These are phyloP conservation scores for Papilio demoleus DNA, from an alignment of 2,888 invertebrate species.

Conservation along the genomic window DNA sequence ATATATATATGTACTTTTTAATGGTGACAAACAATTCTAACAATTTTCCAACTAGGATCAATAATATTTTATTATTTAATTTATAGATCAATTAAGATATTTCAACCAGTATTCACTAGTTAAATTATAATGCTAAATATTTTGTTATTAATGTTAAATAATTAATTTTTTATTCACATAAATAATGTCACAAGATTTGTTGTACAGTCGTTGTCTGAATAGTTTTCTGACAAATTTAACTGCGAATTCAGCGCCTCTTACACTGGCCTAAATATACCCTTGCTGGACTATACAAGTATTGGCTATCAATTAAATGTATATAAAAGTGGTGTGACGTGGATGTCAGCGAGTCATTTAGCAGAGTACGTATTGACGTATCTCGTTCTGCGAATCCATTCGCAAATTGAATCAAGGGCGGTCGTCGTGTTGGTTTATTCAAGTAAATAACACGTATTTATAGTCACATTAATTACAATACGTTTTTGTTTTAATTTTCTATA, in stretches of 20 bases:
- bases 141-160: too few relatives aligned
- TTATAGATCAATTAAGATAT: too few relatives aligned
- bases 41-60: background rate
- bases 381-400: constrained; percentile 47
- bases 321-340: constrained; percentile 20
- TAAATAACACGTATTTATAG: constrained; percentile 32
- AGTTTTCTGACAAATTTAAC: too few relatives aligned
- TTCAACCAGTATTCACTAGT: too few relatives aligned
- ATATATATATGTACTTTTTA: background rate
- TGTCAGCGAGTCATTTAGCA: constrained; percentile 32
- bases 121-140: too few relatives aligned
- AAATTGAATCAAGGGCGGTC: constrained; percentile 47
- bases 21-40: background rate
- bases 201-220: too few relatives aligned
- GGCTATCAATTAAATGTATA: background rate
- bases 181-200: too few relatives aligned
- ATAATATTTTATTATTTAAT: too few relatives aligned
- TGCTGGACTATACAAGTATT: too few relatives aligned
- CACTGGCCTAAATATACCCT: too few relatives aligned
- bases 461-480: constrained; percentile 26
- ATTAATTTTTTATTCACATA: too few relatives aligned
- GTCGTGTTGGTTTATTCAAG: constrained; percentile 31
- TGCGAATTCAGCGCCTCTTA: too few relatives aligned
- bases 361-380: constrained; percentile 37
- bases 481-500: constrained; percentile 6